Conservation (phyloP, 2,113 vertebrate species). For the Charina bottae region DNA sequence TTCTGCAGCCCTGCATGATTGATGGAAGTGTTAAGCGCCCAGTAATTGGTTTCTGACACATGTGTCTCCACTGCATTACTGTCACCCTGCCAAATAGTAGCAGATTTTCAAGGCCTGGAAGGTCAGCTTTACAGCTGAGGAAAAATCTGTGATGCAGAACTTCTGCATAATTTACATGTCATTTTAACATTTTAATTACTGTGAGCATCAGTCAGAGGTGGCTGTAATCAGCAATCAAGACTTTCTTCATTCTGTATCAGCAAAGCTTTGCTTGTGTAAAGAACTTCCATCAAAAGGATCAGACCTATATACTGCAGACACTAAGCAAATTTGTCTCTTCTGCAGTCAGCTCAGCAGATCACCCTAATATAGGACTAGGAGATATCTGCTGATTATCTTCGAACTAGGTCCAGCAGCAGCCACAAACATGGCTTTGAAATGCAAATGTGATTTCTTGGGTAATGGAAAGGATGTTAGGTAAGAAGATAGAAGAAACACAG, state of each 20-base stretch:
- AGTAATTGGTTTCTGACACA: not conserved
- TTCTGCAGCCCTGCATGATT: not conserved
- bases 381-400: not conserved
- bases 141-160: slow-evolving; percentile 4
- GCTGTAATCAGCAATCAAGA: not conserved
- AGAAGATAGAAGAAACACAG: not conserved
- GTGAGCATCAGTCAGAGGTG: not conserved
- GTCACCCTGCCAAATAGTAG: not conserved
- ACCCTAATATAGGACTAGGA: not conserved
- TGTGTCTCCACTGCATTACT: not conserved
- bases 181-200: slow-evolving; percentile 10
- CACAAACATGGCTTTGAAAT: not conserved
- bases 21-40: not conserved
- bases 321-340: not conserved
- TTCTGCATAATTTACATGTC: slow-evolving; percentile 15
- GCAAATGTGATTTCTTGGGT: not conserved
- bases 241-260: not conserved
- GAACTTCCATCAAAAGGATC: not conserved
- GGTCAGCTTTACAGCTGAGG: slow-evolving; percentile 10
- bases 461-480: not conserved
- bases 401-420: not conserved
- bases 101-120: slow-evolving; percentile 8
- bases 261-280: not conserved
- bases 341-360: not conserved
- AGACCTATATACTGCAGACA: not conserved